Base-by-base conservation (phyloP, 2,888 invertebrate genomes). In the Brenthis daphne region DNA sequence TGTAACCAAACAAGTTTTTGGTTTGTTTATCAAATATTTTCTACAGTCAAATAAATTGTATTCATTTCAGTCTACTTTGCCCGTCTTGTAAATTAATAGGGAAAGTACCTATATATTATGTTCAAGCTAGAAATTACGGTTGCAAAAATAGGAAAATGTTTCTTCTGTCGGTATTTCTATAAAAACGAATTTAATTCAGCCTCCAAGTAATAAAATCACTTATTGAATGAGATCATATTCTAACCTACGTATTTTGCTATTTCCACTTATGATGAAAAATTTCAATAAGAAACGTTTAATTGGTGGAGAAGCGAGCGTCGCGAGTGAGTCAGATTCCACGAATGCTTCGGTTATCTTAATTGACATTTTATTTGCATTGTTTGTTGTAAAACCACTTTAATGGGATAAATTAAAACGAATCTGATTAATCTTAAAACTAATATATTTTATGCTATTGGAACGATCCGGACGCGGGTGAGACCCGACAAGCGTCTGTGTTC, bases 371-470 rank as follows among this genome's bases (percentile, higher is more conserved):
- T 65, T 69, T 61, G 50, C 33, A 65, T 65, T 61, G 56, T 66
- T 69, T 60, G 60, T 69, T 54, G 37, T 57, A 51, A 57, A 57
- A 56, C 55, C 51, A 61, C 56, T 33, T 61, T 61, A 57, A 69
- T 64, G 61, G 69, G 65, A 67, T 72, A 67, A 72, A 72, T 69
- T 57, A 72, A 67, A 61, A 64, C 33, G 14, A 60, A 56, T 57
- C 64, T 47, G 48, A 33, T 65, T 66, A 68, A 71, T 71, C 71
- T 71, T 14, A 33, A 67, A 57, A 33, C 55, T 56, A 64, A 68
- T 69, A 71, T 55, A 48, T 71, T n/a, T 53, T 13, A 48, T 13
- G 66, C 47, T 57, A 54, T 54, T 33, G 16, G 53, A 14, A 14
- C 37, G 16, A 58, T 20, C 55, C 53, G 65, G 55, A 58, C 20